Conservation (phyloP, 2,888 invertebrate species). For the Steinernema carpocapsae region DNA sequence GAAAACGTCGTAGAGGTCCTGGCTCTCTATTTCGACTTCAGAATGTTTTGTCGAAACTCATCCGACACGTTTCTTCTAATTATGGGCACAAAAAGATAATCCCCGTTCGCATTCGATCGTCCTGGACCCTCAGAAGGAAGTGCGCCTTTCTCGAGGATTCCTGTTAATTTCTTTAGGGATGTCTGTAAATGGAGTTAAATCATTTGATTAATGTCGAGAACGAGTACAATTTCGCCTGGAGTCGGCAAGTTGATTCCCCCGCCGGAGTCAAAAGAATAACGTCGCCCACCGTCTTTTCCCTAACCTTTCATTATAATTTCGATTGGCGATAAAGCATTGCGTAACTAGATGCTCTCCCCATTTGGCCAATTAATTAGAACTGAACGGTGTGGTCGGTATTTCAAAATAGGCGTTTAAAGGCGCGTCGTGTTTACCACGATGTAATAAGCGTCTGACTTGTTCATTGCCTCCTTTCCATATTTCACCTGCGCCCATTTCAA, state of each 20-base stretch:
- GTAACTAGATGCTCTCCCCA: not conserved
- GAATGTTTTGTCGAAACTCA: conserved; percentile 4
- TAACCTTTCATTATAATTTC: not conserved
- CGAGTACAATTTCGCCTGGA: too few relatives aligned
- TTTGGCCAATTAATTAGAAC: conserved; percentile 11
- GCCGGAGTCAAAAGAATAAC: too few relatives aligned
- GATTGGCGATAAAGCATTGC: not conserved
- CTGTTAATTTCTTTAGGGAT: too few relatives aligned
- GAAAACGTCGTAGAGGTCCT: not conserved
- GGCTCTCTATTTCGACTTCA: not conserved
- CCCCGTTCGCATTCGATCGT: too few relatives aligned
- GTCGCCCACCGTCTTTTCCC: too few relatives aligned
- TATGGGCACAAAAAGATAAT: too few relatives aligned
- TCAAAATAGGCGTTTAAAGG: not conserved
- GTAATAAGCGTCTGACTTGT: conserved; percentile 2
- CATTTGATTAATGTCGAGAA: too few relatives aligned
- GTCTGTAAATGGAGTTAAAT: too few relatives aligned
- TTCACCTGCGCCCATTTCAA: too few relatives aligned
- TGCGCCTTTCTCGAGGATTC: too few relatives aligned
- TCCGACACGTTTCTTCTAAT: not conserved
- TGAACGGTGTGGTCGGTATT: not conserved
- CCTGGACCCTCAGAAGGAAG: too few relatives aligned
- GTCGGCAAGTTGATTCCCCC: too few relatives aligned
- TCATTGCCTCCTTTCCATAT: not conserved
- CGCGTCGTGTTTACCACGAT: not conserved